Conservation (phyloP, 2,113 vertebrate species). For the Equus przewalskii region DNA sequence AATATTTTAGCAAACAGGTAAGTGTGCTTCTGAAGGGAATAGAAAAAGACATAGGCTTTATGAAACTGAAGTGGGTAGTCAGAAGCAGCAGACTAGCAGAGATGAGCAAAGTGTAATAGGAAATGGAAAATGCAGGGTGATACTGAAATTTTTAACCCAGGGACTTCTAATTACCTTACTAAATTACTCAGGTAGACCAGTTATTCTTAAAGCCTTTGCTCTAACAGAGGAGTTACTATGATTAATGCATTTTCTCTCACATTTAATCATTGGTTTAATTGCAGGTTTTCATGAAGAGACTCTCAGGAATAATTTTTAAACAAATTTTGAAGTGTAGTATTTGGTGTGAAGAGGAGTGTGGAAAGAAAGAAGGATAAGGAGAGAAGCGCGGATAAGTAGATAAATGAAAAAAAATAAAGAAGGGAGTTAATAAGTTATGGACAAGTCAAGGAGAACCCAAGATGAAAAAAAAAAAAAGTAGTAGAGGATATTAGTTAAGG, state of each 20-base stretch:
- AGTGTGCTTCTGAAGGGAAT: background rate
- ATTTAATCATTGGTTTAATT: background rate
- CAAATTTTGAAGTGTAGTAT: background rate
- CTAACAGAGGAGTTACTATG: background rate
- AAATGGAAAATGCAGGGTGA: background rate
- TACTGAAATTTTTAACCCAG: background rate
- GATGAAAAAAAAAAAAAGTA: background rate
- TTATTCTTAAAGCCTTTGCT: background rate
- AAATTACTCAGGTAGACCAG: background rate
- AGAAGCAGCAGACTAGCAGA: background rate
- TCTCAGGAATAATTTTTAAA: background rate
- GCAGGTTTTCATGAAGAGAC: conserved; percentile 28
- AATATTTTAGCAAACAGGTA: background rate
- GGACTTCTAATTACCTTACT: background rate
- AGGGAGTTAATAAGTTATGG: background rate
- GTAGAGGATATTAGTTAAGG: background rate
- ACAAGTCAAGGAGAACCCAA: background rate
- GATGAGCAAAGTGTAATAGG: background rate
- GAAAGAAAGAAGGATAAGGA: background rate
- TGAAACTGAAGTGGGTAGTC: background rate
- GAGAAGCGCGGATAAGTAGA: background rate
- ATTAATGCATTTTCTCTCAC: background rate
- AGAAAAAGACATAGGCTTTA: background rate
- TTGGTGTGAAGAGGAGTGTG: background rate
- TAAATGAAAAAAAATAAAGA: background rate